Base-by-base conservation (phyloP, 2,888 invertebrate genomes). In the Hydrotaea cyrtoneurina region DNA sequence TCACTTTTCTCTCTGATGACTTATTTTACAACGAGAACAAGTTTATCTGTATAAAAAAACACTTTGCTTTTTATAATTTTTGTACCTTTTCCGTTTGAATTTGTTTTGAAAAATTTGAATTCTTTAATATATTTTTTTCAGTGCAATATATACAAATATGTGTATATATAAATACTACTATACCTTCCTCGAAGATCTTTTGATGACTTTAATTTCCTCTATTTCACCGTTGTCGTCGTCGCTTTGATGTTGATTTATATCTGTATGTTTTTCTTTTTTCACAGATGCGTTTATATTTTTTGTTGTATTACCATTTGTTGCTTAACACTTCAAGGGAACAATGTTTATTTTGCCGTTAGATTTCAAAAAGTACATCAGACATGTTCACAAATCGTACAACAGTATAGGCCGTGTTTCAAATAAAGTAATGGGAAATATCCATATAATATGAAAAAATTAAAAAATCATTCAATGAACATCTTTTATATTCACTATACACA, bases 121-220 rank as follows among this genome's bases (percentile, higher is more conserved):
- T 78, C 74, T 76, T 84, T 77, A 69, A 80, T 74, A 57, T 55
- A 77, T 86, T 83, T 85, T 72, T 78, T 85, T 85, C 83, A 83
- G 80, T 83, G 83, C 72, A 73, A 66, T 82, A 72, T 71, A 73
- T 46, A 64, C 80, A 87, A 69, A 82, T 76, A 50, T 82, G 82
- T 80, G 82, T 80, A 83, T 81, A 66, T 81, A 77, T 85, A 74
- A 66, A 85, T 78, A 78, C 80, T 66, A 74, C 80, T 83, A 83
- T 86, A n/a, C n/a, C 50, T 85, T 83, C 81, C 82, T 64, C 50
- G 50, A 82, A 78, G 57, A 78, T 78, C 36, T 75, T 72, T 78
- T 78, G 59, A 77, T 77, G 77, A 71, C 83, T 78, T 57, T 75
- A 55, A 15, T 80, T 71, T 82, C 50, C 57, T 64, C 66, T 80